Percentiles rank a stretch among this genome's conserved stretches.
These are phyloP conservation scores for Pheosia tremula DNA, from an alignment of 2,888 invertebrate genomes.

Conservation along the genomic window DNA sequence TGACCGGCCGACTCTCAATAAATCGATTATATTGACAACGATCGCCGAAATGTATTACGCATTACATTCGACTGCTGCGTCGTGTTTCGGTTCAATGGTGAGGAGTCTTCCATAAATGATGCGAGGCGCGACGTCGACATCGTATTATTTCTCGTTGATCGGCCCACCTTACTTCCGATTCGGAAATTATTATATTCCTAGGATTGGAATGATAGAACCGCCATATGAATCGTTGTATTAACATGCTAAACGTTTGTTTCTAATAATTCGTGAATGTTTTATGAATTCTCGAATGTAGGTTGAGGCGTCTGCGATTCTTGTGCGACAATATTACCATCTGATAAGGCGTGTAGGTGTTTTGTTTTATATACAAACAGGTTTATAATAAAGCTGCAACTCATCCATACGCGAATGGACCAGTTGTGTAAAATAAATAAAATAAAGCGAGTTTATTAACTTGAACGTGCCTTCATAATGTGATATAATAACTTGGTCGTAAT, in stretches of 20 bases:
- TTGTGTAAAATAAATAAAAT: constrained; percentile 11
- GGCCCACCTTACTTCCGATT: constrained; percentile 82
- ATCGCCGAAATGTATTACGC: constrained; percentile 63
- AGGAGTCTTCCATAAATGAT: constrained; percentile 73
- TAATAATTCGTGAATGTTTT: constrained; percentile 64
- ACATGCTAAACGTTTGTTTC: constrained; percentile 66
- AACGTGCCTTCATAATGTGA: background rate
- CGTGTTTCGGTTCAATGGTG: constrained; percentile 43
- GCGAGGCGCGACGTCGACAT: constrained; percentile 78
- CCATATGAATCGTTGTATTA: constrained; percentile 66
- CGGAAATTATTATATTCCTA: constrained; percentile 81
- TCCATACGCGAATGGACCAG: constrained; percentile 10
- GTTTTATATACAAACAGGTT: constrained; percentile 21
- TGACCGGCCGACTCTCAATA: constrained; percentile 55
- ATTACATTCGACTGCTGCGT: constrained; percentile 25
- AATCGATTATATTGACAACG: constrained; percentile 46
- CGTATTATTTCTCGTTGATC: constrained; percentile 79
- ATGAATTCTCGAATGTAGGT: constrained; percentile 61
- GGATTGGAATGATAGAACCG: constrained; percentile 68
- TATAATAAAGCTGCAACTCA: constrained; percentile 17
- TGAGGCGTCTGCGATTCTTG: constrained; percentile 47
- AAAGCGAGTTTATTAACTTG: constrained; percentile 5
- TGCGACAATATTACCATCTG: constrained; percentile 28
- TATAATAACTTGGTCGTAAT: constrained; percentile 5
- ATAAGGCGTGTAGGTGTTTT: constrained; percentile 26